Conservation (phyloP, 2,113 vertebrate genomes). For the Phasianus colchicus region DNA sequence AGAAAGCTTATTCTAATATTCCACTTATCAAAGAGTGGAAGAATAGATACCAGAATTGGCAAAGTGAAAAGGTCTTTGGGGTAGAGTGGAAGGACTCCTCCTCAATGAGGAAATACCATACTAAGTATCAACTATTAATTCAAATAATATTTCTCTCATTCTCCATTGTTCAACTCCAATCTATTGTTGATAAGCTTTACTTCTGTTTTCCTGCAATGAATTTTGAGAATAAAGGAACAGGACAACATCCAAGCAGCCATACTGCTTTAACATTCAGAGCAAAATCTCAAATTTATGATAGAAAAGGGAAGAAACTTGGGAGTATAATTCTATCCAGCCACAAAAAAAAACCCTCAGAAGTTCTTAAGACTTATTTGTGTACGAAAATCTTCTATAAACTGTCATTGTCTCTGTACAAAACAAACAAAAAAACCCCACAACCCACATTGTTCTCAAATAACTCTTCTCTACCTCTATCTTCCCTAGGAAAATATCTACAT, state of each 20-base stretch:
- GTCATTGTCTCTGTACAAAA: rapidly evolving
- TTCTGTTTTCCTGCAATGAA: background rate
- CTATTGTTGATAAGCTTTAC: background rate
- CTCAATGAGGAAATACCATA: background rate
- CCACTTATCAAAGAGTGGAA: background rate
- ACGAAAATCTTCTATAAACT: background rate
- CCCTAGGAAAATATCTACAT: background rate
- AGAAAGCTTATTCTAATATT: background rate
- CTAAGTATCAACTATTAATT: background rate
- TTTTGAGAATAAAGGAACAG: background rate
- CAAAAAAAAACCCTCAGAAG: background rate
- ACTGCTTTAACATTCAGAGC: background rate
- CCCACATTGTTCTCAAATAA: background rate
- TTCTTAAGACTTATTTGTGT: background rate
- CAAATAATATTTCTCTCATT: background rate
- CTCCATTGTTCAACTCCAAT: background rate
- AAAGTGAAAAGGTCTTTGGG: background rate
- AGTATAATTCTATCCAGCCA: background rate
- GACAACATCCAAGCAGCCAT: background rate
- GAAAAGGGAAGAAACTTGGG: background rate
- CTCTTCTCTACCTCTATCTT: background rate
- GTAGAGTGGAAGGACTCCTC: background rate
- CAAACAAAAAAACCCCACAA: background rate
- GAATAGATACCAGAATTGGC: background rate
- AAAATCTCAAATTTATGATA: background rate